These are phyloP conservation scores for Cryptotis parvus DNA, from an alignment of 2,113 vertebrate genomes.

Conservation along the genomic window DNA sequence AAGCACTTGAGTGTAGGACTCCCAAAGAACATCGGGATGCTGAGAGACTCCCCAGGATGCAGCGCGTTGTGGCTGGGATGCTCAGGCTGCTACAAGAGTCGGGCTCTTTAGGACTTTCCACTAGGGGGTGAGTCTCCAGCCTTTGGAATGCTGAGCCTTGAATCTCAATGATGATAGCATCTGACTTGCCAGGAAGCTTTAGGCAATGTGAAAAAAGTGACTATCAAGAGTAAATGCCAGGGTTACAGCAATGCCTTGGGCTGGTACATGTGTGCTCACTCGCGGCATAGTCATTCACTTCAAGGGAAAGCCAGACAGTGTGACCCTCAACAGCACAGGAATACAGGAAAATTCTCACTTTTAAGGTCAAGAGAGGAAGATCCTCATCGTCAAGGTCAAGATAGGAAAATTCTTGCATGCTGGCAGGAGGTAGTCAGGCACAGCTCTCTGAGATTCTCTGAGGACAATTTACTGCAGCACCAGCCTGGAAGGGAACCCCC, in stretches of 20 bases:
- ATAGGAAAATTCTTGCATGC: too few relatives aligned
- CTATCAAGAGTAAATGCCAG: not conserved
- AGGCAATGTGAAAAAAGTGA: not conserved
- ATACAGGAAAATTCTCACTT: not conserved
- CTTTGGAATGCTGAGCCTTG: not conserved
- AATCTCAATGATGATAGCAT: not conserved
- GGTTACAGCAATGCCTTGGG: not conserved
- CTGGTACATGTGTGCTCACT: not conserved
- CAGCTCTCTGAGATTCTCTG: too few relatives aligned
- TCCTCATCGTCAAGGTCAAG: too few relatives aligned
- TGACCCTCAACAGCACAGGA: not conserved
- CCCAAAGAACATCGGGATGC: not conserved
- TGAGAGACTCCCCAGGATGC: too few relatives aligned
- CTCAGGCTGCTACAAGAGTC: rapidly evolving
- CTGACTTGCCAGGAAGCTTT: not conserved
- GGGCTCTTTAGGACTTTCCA: rapidly evolving
- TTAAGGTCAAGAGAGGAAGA: not conserved
- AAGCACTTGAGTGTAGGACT: conserved; percentile 25
- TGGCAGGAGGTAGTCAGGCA: too few relatives aligned
- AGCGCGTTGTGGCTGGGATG: too few relatives aligned
- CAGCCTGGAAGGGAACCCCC: not conserved
- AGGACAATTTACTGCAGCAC: rapidly evolving
- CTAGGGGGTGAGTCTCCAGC: not conserved
- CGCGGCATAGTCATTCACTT: not conserved
- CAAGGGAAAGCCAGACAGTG: not conserved